These are phyloP conservation scores for Acanthurus tractus DNA, from an alignment of 2,797 vertebrate genomes.

Conservation along the genomic window DNA sequence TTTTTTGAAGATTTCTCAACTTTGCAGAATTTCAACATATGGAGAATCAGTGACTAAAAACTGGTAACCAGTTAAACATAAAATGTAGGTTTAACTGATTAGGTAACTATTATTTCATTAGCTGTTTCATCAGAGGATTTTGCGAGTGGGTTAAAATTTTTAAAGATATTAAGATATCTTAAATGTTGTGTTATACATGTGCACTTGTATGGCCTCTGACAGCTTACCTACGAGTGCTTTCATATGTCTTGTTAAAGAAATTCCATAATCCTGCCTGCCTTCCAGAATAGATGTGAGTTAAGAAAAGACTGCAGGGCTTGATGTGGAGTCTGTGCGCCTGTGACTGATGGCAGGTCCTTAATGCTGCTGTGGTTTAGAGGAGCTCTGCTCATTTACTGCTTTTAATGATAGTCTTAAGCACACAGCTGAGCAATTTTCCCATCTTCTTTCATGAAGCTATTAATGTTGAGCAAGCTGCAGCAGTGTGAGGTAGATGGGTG, in stretches of 20 bases:
- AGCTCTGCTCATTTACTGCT: constrained; percentile 31
- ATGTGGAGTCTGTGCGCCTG: constrained; percentile 39
- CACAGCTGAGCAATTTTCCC: constrained; percentile 35
- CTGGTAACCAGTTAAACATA: too few species aligned
- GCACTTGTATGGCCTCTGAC: not conserved
- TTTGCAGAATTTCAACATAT: not conserved
- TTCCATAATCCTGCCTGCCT: constrained; percentile 5
- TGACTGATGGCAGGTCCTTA: constrained; percentile 43
- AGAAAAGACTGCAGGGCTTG: constrained; percentile 23
- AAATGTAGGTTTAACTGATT: not conserved
- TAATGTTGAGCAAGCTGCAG: constrained; percentile 48
- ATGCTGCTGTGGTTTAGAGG: constrained; percentile 15
- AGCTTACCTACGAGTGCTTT: constrained; percentile 1
- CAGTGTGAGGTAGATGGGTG: constrained; percentile 34
- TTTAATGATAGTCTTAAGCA: constrained; percentile 66
- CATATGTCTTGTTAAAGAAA: constrained; percentile 10
- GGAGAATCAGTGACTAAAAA: not conserved
- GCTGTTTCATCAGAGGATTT: not conserved
- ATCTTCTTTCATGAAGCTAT: constrained; percentile 28
- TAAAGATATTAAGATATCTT: not conserved
- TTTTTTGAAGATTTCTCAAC: constrained; percentile 1
- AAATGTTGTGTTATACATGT: not conserved
- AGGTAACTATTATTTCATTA: not conserved
- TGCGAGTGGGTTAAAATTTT: not conserved
- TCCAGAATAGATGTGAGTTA: constrained; percentile 23